Evolutionary conservation across 2,113 vertebrate genomes (phyloP), one percentile per base, ranked within the genome.

Genomic region (Cochlearius cochlearius): DNA sequence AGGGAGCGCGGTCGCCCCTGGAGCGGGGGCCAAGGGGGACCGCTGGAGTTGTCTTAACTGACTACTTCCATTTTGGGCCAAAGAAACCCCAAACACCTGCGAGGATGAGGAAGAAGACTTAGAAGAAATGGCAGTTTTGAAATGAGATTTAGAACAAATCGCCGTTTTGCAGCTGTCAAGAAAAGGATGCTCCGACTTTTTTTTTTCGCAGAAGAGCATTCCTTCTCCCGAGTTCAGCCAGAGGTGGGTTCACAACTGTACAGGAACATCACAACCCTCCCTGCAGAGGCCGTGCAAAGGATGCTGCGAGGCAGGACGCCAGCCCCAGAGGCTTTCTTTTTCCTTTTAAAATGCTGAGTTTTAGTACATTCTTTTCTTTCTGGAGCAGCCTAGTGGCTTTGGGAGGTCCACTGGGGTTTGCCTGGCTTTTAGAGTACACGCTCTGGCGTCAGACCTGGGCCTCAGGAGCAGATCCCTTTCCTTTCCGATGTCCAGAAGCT

Each of bases 1-100:
- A 32, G 23, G 38, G 30, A 58, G 18, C 2, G 5, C 66, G 30
- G 9, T 16, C 0, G 1, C 49, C 52, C 9, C 1, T 0, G 17
- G 39, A 36, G 18, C 69, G 55, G 55, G 21, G 38, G 11, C 4
- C 4, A 59, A 63, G 30, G 5, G 18, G 10, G 5, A 34, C 20
- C 1, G 4, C 34, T 23, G 39, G 50, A 41, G 32, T 60, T 58
- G 36, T 52, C 36, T 36, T 74, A 45, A 56, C 43, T 66, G 67
- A 36, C 39, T 39, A 1, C 15, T 74, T 86, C 56, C 25, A 26
- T 16, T n/a, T 29, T 26, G 25, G 56, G 45, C 72, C 80, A 79
- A 45, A 95, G 32, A 60, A 69, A 55, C 16, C 15, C 25, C 72
- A 56, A 55, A 78, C 15, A 49, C n/a, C 43, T 77, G 20, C 0